These are phyloP conservation scores for Brevimyrus niger DNA, from an alignment of 2,113 vertebrate genomes.

Conservation along the genomic window DNA sequence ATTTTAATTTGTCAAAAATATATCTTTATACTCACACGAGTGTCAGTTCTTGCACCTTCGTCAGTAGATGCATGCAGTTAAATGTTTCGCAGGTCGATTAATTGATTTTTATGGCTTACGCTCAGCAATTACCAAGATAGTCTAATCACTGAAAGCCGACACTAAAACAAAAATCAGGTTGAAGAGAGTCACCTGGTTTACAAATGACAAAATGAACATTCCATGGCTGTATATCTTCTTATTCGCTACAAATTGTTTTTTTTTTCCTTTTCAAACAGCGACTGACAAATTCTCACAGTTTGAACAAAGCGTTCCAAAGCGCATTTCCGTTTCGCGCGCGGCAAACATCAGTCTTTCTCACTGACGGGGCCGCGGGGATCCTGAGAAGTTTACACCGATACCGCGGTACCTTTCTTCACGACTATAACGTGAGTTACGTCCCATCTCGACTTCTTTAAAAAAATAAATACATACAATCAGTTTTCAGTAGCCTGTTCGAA, in stretches of 20 bases:
- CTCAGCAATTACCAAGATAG: neutral
- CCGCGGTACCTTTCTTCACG: neutral
- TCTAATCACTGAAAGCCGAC: neutral
- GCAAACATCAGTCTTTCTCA: neutral
- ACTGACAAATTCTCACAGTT: neutral
- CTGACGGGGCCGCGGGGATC: neutral
- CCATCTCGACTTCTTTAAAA: neutral
- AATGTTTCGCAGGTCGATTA: neutral
- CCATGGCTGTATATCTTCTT: neutral
- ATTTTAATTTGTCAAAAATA: neutral
- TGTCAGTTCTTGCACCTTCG: neutral
- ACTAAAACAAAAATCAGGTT: neutral
- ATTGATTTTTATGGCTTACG: neutral
- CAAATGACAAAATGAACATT: neutral
- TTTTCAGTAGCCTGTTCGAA: neutral
- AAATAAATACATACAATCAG: neutral
- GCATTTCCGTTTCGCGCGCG: neutral
- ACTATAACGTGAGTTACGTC: neutral
- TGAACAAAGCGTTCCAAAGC: neutral
- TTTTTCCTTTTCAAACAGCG: neutral
- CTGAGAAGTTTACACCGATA: neutral
- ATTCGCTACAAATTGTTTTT: neutral
- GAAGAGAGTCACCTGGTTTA: neutral
- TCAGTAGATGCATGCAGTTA: neutral
- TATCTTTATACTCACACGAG: neutral